A percentile compares a stretch with the other conserved stretches of the same genome.
phyloP scores from a whole-genome alignment of 2,888 invertebrate species.

The Caenorhabditis becei region DNA sequence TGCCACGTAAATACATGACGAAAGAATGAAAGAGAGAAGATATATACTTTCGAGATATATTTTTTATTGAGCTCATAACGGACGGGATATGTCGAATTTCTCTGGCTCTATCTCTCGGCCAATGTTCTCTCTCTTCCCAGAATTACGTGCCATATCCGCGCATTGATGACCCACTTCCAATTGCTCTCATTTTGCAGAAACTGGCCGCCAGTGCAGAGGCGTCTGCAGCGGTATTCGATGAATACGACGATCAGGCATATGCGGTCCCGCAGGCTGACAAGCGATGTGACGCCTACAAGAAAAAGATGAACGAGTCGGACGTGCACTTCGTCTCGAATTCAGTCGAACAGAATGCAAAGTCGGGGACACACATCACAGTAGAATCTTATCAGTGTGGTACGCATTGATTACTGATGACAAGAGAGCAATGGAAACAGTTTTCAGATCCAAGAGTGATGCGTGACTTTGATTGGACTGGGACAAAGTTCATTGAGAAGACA shows the following conservation, averaged over 20 bases:
- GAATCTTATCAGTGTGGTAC: constrained; percentile 76
- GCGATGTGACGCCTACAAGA: constrained; percentile 60
- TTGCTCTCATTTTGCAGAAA: constrained; percentile 44
- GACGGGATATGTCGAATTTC: constrained; percentile 16
- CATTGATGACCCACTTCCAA: not conserved
- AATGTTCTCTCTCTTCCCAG: constrained; percentile 1
- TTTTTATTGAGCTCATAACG: constrained; percentile 19
- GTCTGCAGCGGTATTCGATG: constrained; percentile 46
- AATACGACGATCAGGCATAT: constrained; percentile 60
- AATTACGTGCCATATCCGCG: constrained; percentile 41
- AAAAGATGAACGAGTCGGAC: constrained; percentile 63
- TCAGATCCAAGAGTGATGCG: constrained; percentile 74
- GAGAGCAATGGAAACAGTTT: not conserved
- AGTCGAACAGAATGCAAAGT: constrained; percentile 42
- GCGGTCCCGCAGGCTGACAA: constrained; percentile 55
- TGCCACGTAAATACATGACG: not conserved
- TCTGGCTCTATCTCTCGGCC: not conserved
- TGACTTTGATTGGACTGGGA: constrained; percentile 78
- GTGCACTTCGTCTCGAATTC: constrained; percentile 54
- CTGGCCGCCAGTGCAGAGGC: constrained; percentile 54
- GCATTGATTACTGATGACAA: not conserved
- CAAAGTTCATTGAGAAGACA: constrained; percentile 64
- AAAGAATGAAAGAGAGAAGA: constrained; percentile 19
- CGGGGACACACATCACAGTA: constrained; percentile 74
- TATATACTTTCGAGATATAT: constrained; percentile 7